Evolutionary conservation across 2,113 vertebrate species (phyloP).

Genomic region (Alexandromys fortis): DNA sequence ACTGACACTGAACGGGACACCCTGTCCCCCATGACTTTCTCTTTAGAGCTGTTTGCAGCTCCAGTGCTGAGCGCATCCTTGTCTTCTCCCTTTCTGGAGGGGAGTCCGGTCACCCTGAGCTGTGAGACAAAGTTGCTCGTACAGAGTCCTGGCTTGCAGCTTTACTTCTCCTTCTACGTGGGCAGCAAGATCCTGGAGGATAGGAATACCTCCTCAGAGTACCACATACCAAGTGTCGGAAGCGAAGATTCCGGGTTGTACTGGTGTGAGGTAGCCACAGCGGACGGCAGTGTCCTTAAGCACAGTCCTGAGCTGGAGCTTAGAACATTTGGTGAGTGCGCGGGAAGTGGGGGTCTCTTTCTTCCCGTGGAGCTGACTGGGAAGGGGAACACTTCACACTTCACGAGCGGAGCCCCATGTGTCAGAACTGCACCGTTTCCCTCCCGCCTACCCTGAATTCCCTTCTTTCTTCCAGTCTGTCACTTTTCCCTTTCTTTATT

Average conservation of each 20-base stretch:
- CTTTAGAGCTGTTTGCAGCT: conserved; percentile 67
- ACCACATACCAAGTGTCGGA: background rate
- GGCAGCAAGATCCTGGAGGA: conserved; percentile 1
- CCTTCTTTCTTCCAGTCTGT: background rate
- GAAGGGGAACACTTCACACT: no score
- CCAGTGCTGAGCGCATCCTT: conserved; percentile 50
- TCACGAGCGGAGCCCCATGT: background rate
- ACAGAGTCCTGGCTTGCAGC: background rate
- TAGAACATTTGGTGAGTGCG: conserved; percentile 36
- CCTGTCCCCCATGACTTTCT: background rate
- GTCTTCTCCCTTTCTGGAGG: background rate
- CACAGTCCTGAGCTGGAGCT: conserved; percentile 41
- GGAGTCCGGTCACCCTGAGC: conserved; percentile 38
- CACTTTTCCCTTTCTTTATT: background rate
- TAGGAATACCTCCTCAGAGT: conserved; percentile 39
- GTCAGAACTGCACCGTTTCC: background rate
- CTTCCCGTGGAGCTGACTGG: background rate
- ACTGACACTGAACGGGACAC: background rate
- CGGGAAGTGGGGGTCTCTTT: background rate
- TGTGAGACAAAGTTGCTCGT: conserved; percentile 53
- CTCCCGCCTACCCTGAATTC: background rate
- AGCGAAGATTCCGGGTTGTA: conserved; percentile 33
- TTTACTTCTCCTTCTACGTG: conserved; percentile 67
- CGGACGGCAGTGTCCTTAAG: background rate
- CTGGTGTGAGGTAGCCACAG: conserved; percentile 68